Conservation (phyloP, 2,113 vertebrate species). For the Nannobrachium achirus region DNA sequence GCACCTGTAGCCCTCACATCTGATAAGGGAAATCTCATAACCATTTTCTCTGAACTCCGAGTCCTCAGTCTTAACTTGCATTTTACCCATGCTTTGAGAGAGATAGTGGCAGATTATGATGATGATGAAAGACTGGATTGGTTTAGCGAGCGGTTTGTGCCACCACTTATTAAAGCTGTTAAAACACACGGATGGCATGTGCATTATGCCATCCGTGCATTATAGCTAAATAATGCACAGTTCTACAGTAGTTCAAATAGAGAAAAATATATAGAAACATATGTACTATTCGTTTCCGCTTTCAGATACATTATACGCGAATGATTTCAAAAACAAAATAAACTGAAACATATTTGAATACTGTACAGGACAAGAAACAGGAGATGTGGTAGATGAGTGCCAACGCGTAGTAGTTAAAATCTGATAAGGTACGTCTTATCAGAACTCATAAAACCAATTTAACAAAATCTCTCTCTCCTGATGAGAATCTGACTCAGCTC, state of each 20-base stretch:
- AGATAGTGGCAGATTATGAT: slow-evolving; percentile 8
- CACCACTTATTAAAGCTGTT: neutral
- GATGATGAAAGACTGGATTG: neutral
- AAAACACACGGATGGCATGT: neutral
- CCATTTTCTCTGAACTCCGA: slow-evolving; percentile 56
- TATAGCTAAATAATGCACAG: neutral
- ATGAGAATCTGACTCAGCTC: slow-evolving; percentile 52
- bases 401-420: slow-evolving; percentile 1
- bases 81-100: slow-evolving; percentile 37
- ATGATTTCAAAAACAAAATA: neutral
- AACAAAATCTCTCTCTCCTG: slow-evolving; percentile 38
- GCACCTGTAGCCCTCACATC: slow-evolving; percentile 11
- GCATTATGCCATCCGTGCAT: too few species aligned
- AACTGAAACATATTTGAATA: neutral
- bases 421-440: slow-evolving; percentile 39
- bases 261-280: neutral
- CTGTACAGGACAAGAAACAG: neutral
- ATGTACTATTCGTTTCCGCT: neutral
- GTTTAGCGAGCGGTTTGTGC: neutral
- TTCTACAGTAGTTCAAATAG: neutral
- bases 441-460: slow-evolving; percentile 37
- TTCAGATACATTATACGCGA: too few species aligned
- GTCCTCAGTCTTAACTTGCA: slow-evolving; percentile 37
- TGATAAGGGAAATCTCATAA: slow-evolving; percentile 37
- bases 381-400: neutral